These are phyloP conservation scores for Sisor rabdophorus DNA, from an alignment of 2,113 vertebrate genomes.

Conservation along the genomic window DNA sequence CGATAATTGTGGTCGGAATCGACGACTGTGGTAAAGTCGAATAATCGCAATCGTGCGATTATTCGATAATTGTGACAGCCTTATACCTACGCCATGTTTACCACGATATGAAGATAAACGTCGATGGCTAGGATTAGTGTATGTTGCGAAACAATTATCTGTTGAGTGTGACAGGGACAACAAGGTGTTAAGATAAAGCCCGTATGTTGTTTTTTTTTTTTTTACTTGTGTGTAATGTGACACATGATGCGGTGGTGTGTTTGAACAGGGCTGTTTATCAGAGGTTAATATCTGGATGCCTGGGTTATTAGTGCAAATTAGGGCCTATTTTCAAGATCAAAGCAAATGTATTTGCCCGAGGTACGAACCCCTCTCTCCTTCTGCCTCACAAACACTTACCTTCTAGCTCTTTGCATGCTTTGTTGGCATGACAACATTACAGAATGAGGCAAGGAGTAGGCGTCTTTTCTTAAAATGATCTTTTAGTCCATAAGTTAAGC, in stretches of 20 bases:
- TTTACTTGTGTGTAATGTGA: background rate
- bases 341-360: constrained; percentile 4
- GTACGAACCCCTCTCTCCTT: background rate
- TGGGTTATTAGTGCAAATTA: constrained; percentile 19
- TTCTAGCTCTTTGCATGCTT: background rate
- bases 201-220: too few relatives aligned
- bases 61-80: too few relatives aligned
- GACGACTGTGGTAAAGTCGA: too few relatives aligned
- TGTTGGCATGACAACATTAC: constrained; percentile 2
- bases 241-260: background rate
- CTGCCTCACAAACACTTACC: background rate
- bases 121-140: background rate
- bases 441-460: background rate
- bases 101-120: too few relatives aligned
- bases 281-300: constrained; percentile 26
- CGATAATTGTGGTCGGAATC: too few relatives aligned
- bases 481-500: background rate
- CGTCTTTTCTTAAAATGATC: background rate
- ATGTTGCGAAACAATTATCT: background rate
- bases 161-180: background rate
- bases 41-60: too few relatives aligned
- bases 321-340: constrained; percentile 9
- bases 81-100: too few relatives aligned
- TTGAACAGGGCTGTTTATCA: constrained; percentile 32
- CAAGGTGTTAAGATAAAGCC: background rate